Conservation (phyloP, 2,888 invertebrate species). For the Cerastis leucographa region DNA sequence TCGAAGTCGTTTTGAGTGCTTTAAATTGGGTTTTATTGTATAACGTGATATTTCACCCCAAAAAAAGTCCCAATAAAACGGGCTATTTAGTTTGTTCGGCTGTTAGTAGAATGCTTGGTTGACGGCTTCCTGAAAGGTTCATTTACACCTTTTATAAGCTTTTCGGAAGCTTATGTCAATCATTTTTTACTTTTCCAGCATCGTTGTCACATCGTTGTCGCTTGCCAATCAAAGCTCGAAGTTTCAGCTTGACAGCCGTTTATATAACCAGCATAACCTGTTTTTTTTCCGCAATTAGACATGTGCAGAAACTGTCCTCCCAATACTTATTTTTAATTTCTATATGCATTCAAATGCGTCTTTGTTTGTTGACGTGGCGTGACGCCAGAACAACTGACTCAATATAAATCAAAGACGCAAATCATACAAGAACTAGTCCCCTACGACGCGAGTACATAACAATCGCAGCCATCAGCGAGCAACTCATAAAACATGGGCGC, state of each 20-base stretch:
- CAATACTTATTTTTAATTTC: not conserved
- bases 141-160: too few relatives aligned
- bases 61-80: too few relatives aligned
- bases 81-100: too few relatives aligned
- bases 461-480: not conserved
- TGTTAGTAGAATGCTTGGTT: too few relatives aligned
- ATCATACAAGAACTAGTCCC: not conserved
- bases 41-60: too few relatives aligned
- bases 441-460: not conserved
- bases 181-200: not conserved
- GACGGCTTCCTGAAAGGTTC: too few relatives aligned
- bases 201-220: not conserved
- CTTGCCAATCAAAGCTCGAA: too few relatives aligned
- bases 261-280: not conserved
- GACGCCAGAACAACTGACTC: not conserved
- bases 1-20: too few relatives aligned
- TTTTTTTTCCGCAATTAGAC: not conserved
- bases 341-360: not conserved
- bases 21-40: too few relatives aligned
- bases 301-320: not conserved
- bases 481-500: constrained; percentile 23
- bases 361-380: not conserved
- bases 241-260: not conserved
- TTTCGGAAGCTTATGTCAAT: too few relatives aligned
- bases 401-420: not conserved